Conservation (phyloP, 2,888 invertebrate species). For the Bombyx huttoni region DNA sequence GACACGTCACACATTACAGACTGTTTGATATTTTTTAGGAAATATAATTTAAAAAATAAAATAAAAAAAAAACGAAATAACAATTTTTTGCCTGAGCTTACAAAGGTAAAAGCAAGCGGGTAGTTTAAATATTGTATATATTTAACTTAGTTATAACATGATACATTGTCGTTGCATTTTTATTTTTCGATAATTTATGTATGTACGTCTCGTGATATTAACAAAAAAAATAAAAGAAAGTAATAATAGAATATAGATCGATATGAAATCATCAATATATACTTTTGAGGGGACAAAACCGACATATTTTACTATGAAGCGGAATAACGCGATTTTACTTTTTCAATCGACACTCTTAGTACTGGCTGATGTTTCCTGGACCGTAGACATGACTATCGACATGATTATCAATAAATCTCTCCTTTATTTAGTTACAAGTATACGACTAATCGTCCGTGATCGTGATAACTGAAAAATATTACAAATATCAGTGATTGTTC, state of each 20-base stretch:
- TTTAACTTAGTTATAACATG: slow-evolving; percentile 51
- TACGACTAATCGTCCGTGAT: too few relatives aligned
- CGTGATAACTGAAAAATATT: too few relatives aligned
- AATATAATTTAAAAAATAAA: slow-evolving; percentile 17
- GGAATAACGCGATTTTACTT: not conserved
- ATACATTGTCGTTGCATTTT: slow-evolving; percentile 54
- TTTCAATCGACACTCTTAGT: not conserved
- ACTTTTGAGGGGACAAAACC: not conserved
- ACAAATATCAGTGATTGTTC: too few relatives aligned
- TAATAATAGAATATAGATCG: slow-evolving; percentile 47
- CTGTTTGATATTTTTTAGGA: slow-evolving; percentile 22
- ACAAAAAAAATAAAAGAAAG: slow-evolving; percentile 32
- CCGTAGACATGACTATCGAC: too few relatives aligned
- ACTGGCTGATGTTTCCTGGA: too few relatives aligned
- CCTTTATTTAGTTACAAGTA: too few relatives aligned
- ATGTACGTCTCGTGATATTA: slow-evolving; percentile 69
- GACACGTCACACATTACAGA: slow-evolving; percentile 22
- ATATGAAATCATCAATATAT: not conserved
- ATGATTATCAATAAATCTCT: too few relatives aligned
- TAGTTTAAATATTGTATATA: slow-evolving; percentile 66
- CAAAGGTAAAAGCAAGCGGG: slow-evolving; percentile 53
- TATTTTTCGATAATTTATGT: slow-evolving; percentile 24
- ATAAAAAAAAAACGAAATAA: slow-evolving; percentile 24
- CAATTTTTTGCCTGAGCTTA: slow-evolving; percentile 50
- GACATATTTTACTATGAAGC: not conserved